Percentiles rank a stretch among this genome's conserved stretches.
Evolutionary conservation across 2,888 invertebrate species (phyloP).

Genomic region (Polydesmus complanatus): DNA sequence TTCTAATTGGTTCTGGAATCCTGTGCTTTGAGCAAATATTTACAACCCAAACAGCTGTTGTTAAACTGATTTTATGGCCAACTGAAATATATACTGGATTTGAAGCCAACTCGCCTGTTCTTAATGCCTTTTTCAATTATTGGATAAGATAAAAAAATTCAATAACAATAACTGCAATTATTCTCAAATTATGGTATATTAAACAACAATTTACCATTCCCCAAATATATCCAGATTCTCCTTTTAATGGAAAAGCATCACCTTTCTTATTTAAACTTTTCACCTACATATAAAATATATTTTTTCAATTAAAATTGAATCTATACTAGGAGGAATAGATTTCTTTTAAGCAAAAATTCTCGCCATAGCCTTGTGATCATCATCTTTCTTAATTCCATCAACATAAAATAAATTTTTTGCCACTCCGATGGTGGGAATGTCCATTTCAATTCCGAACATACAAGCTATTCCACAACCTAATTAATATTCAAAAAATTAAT

Average conservation of each 20-base stretch:
- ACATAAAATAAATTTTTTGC: conserved; percentile 35
- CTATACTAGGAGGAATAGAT: not conserved
- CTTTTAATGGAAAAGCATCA: conserved; percentile 4
- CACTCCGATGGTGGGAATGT: conserved; percentile 34
- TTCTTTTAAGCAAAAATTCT: not conserved
- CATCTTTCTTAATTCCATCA: conserved; percentile 28
- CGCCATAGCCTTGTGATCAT: conserved; percentile 26
- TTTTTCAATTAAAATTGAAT: not conserved
- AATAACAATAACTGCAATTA: too few species aligned
- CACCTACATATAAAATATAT: not conserved
- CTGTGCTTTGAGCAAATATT: conserved; percentile 19
- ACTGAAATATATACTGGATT: conserved; percentile 26
- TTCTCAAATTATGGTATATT: not conserved
- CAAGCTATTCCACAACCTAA: conserved; percentile 37
- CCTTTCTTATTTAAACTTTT: not conserved
- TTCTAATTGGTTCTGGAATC: conserved; percentile 25
- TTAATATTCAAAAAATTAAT: too few species aligned
- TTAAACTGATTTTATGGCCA: conserved; percentile 25
- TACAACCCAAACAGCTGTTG: conserved; percentile 23
- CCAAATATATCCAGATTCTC: not conserved
- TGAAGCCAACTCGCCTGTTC: conserved; percentile 21
- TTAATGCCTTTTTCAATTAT: conserved; percentile 26
- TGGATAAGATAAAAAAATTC: not conserved
- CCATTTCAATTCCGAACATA: conserved; percentile 33
- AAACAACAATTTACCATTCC: conserved; percentile 1